A percentile compares a stretch with the other conserved stretches of the same genome.
Evolutionary conservation across 2,888 invertebrate genomes (phyloP).

Genomic region (Limenitis camilla): DNA sequence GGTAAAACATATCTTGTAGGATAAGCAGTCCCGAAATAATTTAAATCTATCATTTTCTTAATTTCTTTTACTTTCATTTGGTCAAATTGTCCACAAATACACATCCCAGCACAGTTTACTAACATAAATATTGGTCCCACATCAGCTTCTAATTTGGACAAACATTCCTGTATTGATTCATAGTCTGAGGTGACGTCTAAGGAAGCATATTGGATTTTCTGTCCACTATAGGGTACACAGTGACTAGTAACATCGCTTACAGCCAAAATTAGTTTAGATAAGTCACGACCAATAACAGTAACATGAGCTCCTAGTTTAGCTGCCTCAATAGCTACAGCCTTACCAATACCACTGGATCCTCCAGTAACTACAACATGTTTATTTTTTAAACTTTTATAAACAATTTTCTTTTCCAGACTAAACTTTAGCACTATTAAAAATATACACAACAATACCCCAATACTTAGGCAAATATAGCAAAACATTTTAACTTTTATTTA

Average conservation of each 20-base stretch:
- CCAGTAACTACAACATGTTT: slow-evolving; percentile 88
- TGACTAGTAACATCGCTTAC: slow-evolving; percentile 68
- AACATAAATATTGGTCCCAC: slow-evolving; percentile 91
- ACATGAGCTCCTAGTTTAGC: slow-evolving; percentile 89
- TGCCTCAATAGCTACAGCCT: slow-evolving; percentile 84
- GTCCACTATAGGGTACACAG: slow-evolving; percentile 33
- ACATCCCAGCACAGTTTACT: slow-evolving; percentile 94
- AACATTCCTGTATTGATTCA: slow-evolving; percentile 72
- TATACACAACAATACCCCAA: slow-evolving; percentile 27
- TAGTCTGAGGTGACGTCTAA: slow-evolving; percentile 81
- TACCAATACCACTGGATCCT: slow-evolving; percentile 97
- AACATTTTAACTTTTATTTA: slow-evolving; percentile 12
- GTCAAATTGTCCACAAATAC: slow-evolving; percentile 87
- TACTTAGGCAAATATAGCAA: slow-evolving; percentile 19
- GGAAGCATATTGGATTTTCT: slow-evolving; percentile 76
- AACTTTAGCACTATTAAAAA: slow-evolving; percentile 34
- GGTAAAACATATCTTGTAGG: slow-evolving; percentile 86
- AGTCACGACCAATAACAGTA: slow-evolving; percentile 90
- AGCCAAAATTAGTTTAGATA: slow-evolving; percentile 78
- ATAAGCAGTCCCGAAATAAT: slow-evolving; percentile 90
- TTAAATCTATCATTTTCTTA: slow-evolving; percentile 87
- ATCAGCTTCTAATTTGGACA: slow-evolving; percentile 76
- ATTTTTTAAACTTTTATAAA: slow-evolving; percentile 51
- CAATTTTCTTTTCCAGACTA: slow-evolving; percentile 42
- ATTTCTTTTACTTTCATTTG: slow-evolving; percentile 80